Conservation (phyloP, 37 sponge, comb jelly and placozoan genomes). For the Lycopodina hypogea region DNA sequence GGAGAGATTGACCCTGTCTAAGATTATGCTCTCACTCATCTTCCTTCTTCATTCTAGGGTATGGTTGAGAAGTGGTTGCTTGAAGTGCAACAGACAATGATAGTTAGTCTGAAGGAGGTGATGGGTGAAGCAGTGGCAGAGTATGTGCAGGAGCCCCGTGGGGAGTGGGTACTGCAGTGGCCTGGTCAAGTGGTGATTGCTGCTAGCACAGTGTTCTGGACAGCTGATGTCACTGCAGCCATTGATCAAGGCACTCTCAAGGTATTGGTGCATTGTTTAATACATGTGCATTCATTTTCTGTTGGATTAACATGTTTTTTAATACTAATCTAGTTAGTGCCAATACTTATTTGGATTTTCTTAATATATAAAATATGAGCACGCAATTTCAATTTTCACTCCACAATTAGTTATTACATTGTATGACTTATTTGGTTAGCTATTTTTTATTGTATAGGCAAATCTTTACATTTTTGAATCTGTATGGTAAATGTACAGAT, state of each 20-base stretch:
- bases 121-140: slow-evolving; percentile 70
- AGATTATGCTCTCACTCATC: no score
- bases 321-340: no score
- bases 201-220: slow-evolving; percentile 92
- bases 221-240: slow-evolving; percentile 82
- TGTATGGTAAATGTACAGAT: no score
- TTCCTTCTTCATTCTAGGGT: slow-evolving; percentile 45
- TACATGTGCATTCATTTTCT: background rate
- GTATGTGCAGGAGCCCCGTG: slow-evolving; percentile 63
- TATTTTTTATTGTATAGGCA: no score
- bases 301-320: background rate
- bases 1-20: background rate
- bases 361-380: background rate
- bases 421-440: no score
- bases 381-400: background rate
- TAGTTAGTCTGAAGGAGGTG: slow-evolving; percentile 82
- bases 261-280: no score
- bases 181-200: slow-evolving; percentile 96
- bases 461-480: no score
- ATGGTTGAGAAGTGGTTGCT: slow-evolving; percentile 99
- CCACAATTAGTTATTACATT: no score
- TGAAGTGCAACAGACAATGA: slow-evolving; percentile 89
- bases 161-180: slow-evolving; percentile 94
- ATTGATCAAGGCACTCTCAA: slow-evolving; percentile 64
- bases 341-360: background rate